A percentile compares a stretch with the other conserved stretches of the same genome.
Evolutionary conservation across 2,113 vertebrate species (phyloP).

Genomic region (Tragelaphus scriptus): DNA sequence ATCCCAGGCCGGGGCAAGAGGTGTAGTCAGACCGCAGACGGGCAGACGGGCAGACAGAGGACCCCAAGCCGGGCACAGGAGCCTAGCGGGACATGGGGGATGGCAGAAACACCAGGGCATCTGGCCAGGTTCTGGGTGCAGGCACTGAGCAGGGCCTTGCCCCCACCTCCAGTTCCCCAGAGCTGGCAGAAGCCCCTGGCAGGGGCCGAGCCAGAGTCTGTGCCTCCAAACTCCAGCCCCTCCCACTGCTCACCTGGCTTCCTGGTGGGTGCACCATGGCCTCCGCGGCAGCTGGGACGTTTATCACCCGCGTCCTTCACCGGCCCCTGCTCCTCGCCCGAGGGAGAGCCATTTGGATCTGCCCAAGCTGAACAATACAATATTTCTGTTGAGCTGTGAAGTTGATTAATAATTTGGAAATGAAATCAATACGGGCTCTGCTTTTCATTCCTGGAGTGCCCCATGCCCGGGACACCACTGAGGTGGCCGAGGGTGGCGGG

Average conservation of each 20-base stretch:
- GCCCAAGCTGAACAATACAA: constrained; percentile 80
- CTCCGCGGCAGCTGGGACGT: not conserved
- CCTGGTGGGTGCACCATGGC: not conserved
- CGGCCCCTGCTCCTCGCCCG: constrained; percentile 55
- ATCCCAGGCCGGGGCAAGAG: not conserved
- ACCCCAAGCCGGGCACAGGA: not conserved
- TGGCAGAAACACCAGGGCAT: not conserved
- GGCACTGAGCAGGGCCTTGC: not conserved
- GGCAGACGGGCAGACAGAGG: not conserved
- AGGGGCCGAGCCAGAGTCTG: accelerated
- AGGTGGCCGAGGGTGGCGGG: accelerated
- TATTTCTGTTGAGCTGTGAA: constrained; percentile 79
- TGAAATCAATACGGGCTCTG: constrained; percentile 81
- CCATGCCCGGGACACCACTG: not conserved
- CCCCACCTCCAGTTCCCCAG: not conserved
- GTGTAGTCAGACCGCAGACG: accelerated
- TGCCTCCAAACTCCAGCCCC: not conserved
- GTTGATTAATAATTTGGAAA: constrained; percentile 85
- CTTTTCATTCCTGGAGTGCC: constrained; percentile 59
- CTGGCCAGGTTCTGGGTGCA: accelerated
- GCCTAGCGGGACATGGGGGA: accelerated
- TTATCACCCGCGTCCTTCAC: constrained; percentile 74
- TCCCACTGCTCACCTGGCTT: not conserved
- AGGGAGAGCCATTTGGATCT: constrained; percentile 78
- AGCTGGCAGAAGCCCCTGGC: not conserved